Base-by-base conservation (phyloP, 2,113 vertebrate species). In the Oncorhynchus clarkii region DNA sequence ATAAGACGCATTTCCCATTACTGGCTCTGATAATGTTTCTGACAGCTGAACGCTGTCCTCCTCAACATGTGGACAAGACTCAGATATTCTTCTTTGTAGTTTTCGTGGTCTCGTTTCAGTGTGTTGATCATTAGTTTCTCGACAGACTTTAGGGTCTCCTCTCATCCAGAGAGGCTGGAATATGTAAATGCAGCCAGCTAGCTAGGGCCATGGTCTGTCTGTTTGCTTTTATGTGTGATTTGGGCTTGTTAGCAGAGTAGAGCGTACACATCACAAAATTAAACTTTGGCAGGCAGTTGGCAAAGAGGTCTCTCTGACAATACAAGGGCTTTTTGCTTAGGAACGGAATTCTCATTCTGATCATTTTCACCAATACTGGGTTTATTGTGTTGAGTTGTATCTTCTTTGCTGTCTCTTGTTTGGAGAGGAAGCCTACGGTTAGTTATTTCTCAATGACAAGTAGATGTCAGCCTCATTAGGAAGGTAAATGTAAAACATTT, bases 211-310 rank as follows among this genome's bases (percentile, higher is more conserved):
- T 76, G 74, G 73, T 70, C 77, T 69, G 67, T 72, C 68, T 77
- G 81, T 84, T 80, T 82, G 75, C 70, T 83, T 84, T 79, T 60
- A 86, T 84, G 80, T 78, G 80, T 73, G 74, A 82, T 77, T 62
- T 67, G 69, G 77, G 78, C 77, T 83, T 83, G 79, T 81, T 83
- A 83, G 74, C 70, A 22, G 26, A 69, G 49, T 54, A 54, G 75
- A 71, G 71, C 71, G 73, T 79, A 79, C 77, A 67, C 81, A 73
- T 81, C 79, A 67, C 81, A 73, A 68, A 24, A 34, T 62, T 72
- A 80, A 45, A 24, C 29, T 49, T 73, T 78, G 74, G 73, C 78
- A 81, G 78, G 76, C 78, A 27, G 24, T 65, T 70, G 16, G 29
- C 67, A 22, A 59, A 70, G 48, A 76, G 71, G 74, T 77, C 59